Evolutionary conservation across 2,113 vertebrate species (phyloP).

Genomic region (Alces alces): DNA sequence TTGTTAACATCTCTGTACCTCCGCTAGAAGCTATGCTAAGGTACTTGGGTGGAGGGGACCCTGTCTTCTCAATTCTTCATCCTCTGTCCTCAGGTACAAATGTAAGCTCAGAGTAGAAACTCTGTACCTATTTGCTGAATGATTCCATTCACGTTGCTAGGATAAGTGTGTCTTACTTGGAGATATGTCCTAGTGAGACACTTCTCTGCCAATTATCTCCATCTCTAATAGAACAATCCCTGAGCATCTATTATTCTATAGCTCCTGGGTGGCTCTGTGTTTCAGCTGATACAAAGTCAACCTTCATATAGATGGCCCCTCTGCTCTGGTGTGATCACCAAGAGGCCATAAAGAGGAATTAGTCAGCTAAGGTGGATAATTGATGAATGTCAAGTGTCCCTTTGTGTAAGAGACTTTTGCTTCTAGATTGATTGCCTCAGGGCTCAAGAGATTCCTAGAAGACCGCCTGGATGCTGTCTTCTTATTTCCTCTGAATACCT

Average conservation of each 20-base stretch:
- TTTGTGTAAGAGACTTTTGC: constrained; percentile 45
- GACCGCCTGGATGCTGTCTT: background rate
- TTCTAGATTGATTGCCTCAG: constrained; percentile 42
- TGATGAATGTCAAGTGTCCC: constrained; percentile 47
- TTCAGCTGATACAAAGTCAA: constrained; percentile 49
- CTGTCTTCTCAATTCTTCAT: background rate
- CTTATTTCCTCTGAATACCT: constrained; percentile 26
- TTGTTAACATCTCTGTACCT: background rate
- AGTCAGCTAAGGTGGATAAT: constrained; percentile 43
- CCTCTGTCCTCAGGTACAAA: background rate
- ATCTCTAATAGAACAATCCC: background rate
- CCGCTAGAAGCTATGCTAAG: background rate
- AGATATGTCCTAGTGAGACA: background rate
- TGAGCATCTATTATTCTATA: background rate
- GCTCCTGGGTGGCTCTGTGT: background rate
- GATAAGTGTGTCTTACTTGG: background rate
- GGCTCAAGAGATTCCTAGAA: background rate
- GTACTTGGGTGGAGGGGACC: background rate
- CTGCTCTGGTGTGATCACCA: constrained; percentile 40
- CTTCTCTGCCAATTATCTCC: background rate
- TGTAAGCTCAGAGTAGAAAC: background rate
- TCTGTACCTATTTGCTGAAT: background rate
- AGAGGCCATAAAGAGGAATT: constrained; percentile 60
- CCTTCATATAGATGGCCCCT: constrained; percentile 33
- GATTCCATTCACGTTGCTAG: background rate